Evolutionary conservation across 1,140 invertebrate genomes (phyloP), one percentile per base, ranked within the genome.

Genomic region (Drosophila guanche): DNA sequence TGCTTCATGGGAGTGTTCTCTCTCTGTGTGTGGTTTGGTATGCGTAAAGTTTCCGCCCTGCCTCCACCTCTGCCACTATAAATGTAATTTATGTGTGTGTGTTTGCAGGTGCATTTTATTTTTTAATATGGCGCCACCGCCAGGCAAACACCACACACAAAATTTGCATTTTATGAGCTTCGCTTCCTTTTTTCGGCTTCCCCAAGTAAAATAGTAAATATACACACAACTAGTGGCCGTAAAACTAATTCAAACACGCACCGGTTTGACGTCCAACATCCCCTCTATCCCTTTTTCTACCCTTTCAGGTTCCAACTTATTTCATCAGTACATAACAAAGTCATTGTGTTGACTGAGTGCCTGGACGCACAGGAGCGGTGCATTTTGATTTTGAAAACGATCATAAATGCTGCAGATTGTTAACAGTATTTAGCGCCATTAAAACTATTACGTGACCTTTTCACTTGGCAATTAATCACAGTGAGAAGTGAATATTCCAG

Each of bases 81-180:
- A 81, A 86, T 75, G 74, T 86, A 70, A 85, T 86, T 85, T 85
- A 85, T 85, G 68, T 56, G 74, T 73, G 56, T 76, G 50, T 76
- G 76, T 76, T 66, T 85, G 77, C 81, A 86, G 81, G 81, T 86
- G 81, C 70, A 70, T 88, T 86, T 86, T 86, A 86, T 86, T 70
- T 85, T 81, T 75, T 81, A 86, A 86, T 85, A 66, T 85, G 66
- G 33, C 33, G 33, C 33, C 33, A 37, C 33, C 76, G 80, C 54
- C 57, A 27, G 79, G 65, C 61, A 56, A 65, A 81, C 77, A 69
- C 61, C 77, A 67, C 60, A 65, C 65, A 69, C 56, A 74, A 86
- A 81, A 86, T 86, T 81, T 86, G 81, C 70, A 86, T 88, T 85
- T 88, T 88, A 88, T 70, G 55, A 23, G 54, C n/a, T 29, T 8